Evolutionary conservation across 2,888 invertebrate species (phyloP).

Genomic region (Eretmocerus hayati): DNA sequence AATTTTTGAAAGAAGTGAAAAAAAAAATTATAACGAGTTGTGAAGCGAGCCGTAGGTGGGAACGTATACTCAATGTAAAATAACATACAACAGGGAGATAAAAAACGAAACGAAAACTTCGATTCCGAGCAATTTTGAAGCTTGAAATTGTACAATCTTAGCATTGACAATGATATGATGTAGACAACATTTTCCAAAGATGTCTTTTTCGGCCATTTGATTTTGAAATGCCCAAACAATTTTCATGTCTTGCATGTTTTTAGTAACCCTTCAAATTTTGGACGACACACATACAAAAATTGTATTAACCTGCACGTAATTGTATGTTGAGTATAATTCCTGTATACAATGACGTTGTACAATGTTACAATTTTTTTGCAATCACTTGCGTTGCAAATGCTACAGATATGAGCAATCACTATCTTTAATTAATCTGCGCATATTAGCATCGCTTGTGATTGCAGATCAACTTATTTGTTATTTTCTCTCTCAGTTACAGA

Average conservation of each 20-base stretch:
- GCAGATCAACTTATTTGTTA: constrained; percentile 12
- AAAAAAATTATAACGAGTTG: constrained; percentile 24
- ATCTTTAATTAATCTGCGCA: too few species aligned
- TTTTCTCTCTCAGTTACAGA: constrained; percentile 18
- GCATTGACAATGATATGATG: constrained; percentile 2
- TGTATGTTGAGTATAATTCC: constrained; percentile 23
- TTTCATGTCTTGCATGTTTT: constrained; percentile 22
- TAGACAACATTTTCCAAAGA: constrained; percentile 11
- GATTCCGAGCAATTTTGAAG: constrained; percentile 17
- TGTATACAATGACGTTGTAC: constrained; percentile 19
- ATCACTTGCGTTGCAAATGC: constrained; percentile 1
- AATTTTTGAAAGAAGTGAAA: constrained; percentile 14
- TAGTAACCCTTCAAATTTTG: constrained; percentile 7
- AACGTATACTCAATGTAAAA: constrained; percentile 23
- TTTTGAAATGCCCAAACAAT: constrained; percentile 19
- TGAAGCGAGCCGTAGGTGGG: constrained; percentile 25
- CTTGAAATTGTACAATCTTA: constrained; percentile 2
- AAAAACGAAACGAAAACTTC: constrained; percentile 20
- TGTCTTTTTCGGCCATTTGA: constrained; percentile 21
- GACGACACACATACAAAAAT: constrained; percentile 10
- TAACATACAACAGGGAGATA: constrained; percentile 21
- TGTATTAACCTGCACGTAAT: constrained; percentile 21
- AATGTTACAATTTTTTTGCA: constrained; percentile 10
- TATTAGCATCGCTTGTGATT: not conserved
- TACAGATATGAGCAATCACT: not conserved